Evolutionary conservation across 2,888 invertebrate genomes (phyloP), one percentile per base, ranked within the genome.

Genomic region (Parnassius orleans): DNA sequence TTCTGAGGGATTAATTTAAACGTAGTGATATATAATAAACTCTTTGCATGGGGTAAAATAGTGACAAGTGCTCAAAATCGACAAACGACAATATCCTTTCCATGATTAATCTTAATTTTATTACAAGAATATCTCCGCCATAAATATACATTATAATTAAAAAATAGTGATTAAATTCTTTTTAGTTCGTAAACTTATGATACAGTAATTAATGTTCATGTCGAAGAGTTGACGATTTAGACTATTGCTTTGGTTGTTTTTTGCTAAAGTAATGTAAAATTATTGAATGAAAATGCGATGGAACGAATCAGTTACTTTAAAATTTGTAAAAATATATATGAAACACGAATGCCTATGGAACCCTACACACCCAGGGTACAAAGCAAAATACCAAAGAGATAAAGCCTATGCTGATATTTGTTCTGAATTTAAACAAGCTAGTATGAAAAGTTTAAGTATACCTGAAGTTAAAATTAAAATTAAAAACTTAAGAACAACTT

Each of bases 301-400:
- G 92, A 82, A 85, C 68, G 92, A 92, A 76, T 74, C 83, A 51
- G 81, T 85, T 24, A 92, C 92, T 1, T 69, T 86, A 61, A 80
- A 86, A 68, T 92, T 93, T 68, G 91, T 92, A 11, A 90, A 87
- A 75, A 77, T 90, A 59, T 93, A 92, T 73, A 76, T 90, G 59
- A 87, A 86, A 65, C 82, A 91, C 63, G 92, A 92, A 70, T 90
- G 90, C 65, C 76, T 93, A 11, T 93, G 92, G 92, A 89, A 92
- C 72, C 84, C 88, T 1, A 69, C 75, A 52, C 84, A 88, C 67
- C 74, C 81, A 0, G 79, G 78, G 10, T 92, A 92, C 69, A 90
- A 87, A 77, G 65, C 81, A 10, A 85, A 81, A 70, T 76, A 74
- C 64, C 80, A 80, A 67, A 79, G 92, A 65, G 81, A 87, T 57